Percentiles rank a stretch among this genome's conserved stretches.
These are phyloP conservation scores for Aporophyla nigra DNA, from an alignment of 2,888 invertebrate genomes.

Conservation along the genomic window DNA sequence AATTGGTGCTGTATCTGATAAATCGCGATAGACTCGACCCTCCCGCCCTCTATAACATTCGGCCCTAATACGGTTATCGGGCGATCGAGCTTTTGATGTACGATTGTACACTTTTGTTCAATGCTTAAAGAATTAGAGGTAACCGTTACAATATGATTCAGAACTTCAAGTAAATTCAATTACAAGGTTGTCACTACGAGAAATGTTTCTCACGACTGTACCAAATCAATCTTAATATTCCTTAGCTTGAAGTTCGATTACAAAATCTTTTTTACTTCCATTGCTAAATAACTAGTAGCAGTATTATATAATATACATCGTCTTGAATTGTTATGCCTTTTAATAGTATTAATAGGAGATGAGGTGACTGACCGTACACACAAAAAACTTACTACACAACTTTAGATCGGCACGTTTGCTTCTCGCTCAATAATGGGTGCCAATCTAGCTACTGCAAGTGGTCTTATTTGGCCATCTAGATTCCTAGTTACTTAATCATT, in stretches of 20 bases:
- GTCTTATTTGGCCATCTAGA: constrained; percentile 62
- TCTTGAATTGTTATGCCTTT: constrained; percentile 67
- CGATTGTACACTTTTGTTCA: constrained; percentile 32
- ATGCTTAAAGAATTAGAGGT: constrained; percentile 16
- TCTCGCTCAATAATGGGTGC: constrained; percentile 56
- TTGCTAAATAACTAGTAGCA: constrained; percentile 32
- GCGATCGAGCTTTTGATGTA: constrained; percentile 43
- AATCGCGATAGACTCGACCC: constrained; percentile 39
- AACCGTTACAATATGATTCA: constrained; percentile 20
- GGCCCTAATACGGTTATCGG: constrained; percentile 50
- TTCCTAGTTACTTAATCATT: constrained; percentile 63
- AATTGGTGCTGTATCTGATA: constrained; percentile 48
- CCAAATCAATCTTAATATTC: constrained; percentile 6
- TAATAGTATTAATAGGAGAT: constrained; percentile 69
- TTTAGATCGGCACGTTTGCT: constrained; percentile 53
- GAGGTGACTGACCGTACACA: constrained; percentile 72
- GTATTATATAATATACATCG: constrained; percentile 39
- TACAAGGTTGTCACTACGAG: neutral
- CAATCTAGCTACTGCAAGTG: constrained; percentile 53
- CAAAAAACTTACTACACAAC: constrained; percentile 71
- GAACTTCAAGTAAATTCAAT: constrained; percentile 8
- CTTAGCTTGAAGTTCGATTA: constrained; percentile 12
- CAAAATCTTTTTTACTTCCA: constrained; percentile 14
- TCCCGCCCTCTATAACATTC: constrained; percentile 29
- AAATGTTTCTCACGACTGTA: constrained; percentile 20